A percentile compares a stretch with the other conserved stretches of the same genome.
Conservation (phyloP, 2,888 invertebrate species). For the Unio delphinus region DNA sequence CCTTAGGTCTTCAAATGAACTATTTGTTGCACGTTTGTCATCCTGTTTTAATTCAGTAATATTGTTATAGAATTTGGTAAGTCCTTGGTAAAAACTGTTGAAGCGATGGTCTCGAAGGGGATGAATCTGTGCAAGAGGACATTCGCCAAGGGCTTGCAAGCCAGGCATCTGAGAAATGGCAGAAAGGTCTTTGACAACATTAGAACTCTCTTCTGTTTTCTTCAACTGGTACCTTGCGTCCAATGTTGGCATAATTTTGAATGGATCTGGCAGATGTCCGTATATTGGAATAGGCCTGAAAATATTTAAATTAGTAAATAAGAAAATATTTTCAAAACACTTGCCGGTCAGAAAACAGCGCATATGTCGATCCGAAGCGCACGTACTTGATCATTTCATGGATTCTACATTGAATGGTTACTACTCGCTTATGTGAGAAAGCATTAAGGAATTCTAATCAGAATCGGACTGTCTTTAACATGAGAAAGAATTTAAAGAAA, state of each 20-base stretch:
- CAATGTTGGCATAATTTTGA: slow-evolving; percentile 8
- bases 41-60: slow-evolving; percentile 19
- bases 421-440: too few species aligned
- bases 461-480: too few species aligned
- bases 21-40: not conserved
- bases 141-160: slow-evolving; percentile 24
- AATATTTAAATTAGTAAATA: slow-evolving; percentile 1
- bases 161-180: slow-evolving; percentile 27
- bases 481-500: too few species aligned
- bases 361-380: too few species aligned
- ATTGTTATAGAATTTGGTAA: slow-evolving; percentile 31
- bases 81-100: slow-evolving; percentile 24
- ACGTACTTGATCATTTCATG: too few species aligned
- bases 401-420: too few species aligned
- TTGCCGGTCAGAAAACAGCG: too few species aligned
- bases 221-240: slow-evolving; percentile 6
- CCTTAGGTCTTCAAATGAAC: too few species aligned
- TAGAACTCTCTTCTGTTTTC: slow-evolving; percentile 12
- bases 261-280: slow-evolving; percentile 25
- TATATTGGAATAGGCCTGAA: slow-evolving; percentile 56
- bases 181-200: slow-evolving; percentile 28
- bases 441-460: too few species aligned
- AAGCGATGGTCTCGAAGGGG: slow-evolving; percentile 17
- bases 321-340: too few species aligned
- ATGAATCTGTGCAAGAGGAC: slow-evolving; percentile 20